These are phyloP conservation scores for Podabrus alpinus DNA, from an alignment of 2,888 invertebrate genomes.

Conservation along the genomic window DNA sequence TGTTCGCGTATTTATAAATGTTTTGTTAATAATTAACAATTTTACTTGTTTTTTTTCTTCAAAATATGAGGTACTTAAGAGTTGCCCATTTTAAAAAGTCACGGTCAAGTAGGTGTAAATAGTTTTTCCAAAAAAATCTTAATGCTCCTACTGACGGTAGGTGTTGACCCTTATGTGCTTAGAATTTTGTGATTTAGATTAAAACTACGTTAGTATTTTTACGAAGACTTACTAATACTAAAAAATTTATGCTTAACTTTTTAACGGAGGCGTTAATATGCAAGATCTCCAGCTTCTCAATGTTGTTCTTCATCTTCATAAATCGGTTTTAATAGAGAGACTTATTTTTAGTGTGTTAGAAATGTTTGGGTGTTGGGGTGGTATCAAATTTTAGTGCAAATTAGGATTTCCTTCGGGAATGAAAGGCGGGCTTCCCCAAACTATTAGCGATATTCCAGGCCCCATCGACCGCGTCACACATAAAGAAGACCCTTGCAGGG, in stretches of 20 bases:
- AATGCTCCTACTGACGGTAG: background rate
- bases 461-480: no score
- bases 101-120: no score
- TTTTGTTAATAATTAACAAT: background rate
- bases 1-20: background rate
- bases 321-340: background rate
- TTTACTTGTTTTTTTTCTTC: background rate
- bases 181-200: background rate
- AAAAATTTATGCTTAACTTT: background rate
- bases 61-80: no score
- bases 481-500: no score
- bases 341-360: background rate
- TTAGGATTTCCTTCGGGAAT: background rate
- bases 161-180: background rate
- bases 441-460: no score
- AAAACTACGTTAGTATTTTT: background rate
- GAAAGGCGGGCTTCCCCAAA: no score
- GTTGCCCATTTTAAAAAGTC: background rate
- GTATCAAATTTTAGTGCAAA: background rate
- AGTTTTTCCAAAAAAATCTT: background rate
- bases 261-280: no score
- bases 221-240: background rate
- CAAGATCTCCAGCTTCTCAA: no score
- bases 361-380: background rate
- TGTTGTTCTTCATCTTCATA: no score